phyloP scores from a whole-genome alignment of 1,140 invertebrate genomes.

The Phortica variegata region DNA sequence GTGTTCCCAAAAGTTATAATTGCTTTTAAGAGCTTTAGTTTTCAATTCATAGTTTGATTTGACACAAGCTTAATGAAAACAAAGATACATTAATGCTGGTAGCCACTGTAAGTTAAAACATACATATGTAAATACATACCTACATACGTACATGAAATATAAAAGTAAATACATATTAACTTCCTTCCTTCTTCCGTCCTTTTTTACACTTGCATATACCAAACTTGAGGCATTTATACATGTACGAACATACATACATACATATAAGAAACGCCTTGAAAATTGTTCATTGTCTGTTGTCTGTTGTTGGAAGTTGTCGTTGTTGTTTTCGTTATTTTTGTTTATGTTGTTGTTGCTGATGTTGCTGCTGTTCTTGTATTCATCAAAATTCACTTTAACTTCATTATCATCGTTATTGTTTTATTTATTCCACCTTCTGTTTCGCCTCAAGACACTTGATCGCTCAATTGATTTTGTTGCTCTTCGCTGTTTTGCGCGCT shows the following conservation, averaged over 20 bases:
- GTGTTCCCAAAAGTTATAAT: too few relatives aligned
- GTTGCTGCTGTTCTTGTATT: slow-evolving; percentile 47
- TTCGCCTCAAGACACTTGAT: slow-evolving; percentile 57
- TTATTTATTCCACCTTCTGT: slow-evolving; percentile 57
- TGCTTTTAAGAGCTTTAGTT: too few relatives aligned
- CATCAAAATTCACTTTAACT: slow-evolving; percentile 57
- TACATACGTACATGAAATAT: too few relatives aligned
- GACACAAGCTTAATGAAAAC: too few relatives aligned
- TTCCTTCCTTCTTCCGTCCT: too few relatives aligned
- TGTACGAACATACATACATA: slow-evolving; percentile 28
- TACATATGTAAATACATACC: too few relatives aligned
- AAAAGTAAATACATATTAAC: too few relatives aligned
- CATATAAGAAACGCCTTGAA: slow-evolving; percentile 12
- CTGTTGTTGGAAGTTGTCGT: not conserved
- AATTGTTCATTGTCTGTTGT: slow-evolving; percentile 16
- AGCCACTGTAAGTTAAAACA: too few relatives aligned
- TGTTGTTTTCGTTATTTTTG: slow-evolving; percentile 9
- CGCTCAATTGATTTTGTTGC: slow-evolving; percentile 54
- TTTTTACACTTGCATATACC: slow-evolving; percentile 10
- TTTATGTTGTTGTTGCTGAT: slow-evolving; percentile 17
- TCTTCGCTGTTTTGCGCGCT: not conserved
- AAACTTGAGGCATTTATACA: too few relatives aligned
- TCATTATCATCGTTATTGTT: slow-evolving; percentile 57
- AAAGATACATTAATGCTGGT: too few relatives aligned
- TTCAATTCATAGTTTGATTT: too few relatives aligned